These are phyloP conservation scores for Myotis brandtii DNA, from an alignment of 2,113 vertebrate species.

Conservation along the genomic window DNA sequence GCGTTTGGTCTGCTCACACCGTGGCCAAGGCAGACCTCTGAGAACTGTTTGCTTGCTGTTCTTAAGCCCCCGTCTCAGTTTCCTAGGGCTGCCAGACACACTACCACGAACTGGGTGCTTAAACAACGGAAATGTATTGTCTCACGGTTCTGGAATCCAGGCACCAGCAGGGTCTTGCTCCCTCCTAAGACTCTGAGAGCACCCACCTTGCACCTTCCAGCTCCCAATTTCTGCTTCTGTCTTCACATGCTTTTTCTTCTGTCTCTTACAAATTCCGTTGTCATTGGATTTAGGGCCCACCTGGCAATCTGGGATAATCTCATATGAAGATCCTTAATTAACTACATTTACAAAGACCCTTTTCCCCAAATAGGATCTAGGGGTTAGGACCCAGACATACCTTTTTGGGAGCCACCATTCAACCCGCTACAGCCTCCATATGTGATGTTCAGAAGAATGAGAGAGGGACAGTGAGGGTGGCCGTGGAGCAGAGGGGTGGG, in stretches of 20 bases:
- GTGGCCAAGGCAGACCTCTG: not conserved
- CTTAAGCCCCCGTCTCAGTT: not conserved
- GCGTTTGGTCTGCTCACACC: not conserved
- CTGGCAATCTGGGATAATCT: not conserved
- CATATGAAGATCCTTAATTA: not conserved
- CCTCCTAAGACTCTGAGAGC: not conserved
- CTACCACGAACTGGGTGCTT: not conserved
- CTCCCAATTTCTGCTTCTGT: not conserved
- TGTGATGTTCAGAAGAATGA: not conserved
- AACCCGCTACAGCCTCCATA: not conserved
- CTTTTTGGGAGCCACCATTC: not conserved
- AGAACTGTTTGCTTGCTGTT: not conserved
- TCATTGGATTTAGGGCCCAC: not conserved
- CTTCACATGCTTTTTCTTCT: not conserved
- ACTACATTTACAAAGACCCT: not conserved
- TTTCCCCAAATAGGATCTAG: not conserved
- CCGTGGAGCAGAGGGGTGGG: not conserved
- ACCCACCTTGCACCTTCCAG: not conserved
- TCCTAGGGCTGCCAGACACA: not conserved
- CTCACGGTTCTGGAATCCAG: not conserved
- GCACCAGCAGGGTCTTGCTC: accelerated
- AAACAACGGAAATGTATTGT: too few relatives aligned
- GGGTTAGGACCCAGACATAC: not conserved
- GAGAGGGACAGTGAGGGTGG: not conserved
- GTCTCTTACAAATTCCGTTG: not conserved